Percentiles rank a stretch among this genome's conserved stretches.
These are phyloP conservation scores for Hyalella azteca DNA, from an alignment of 2,888 invertebrate genomes.

Conservation along the genomic window DNA sequence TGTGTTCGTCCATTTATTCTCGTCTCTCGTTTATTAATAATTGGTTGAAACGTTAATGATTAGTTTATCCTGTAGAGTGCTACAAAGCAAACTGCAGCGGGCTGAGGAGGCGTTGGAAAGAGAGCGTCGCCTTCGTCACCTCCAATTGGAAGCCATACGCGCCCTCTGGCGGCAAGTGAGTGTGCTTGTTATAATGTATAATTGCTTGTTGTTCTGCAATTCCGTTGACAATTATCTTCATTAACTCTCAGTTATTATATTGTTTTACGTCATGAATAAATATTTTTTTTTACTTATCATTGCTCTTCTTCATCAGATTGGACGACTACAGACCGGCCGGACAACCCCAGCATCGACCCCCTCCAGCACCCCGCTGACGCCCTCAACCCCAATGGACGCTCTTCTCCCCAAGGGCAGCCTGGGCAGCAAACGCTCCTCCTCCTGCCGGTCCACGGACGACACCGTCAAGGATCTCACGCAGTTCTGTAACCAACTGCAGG, in stretches of 20 bases:
- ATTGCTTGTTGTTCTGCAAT: neutral
- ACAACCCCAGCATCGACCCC: conserved; percentile 44
- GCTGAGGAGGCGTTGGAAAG: conserved; percentile 84
- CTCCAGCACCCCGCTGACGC: conserved; percentile 56
- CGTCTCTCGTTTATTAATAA: too few relatives aligned
- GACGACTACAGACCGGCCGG: conserved; percentile 51
- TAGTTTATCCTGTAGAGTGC: neutral
- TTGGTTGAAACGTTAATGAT: too few relatives aligned
- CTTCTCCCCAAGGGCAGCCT: neutral
- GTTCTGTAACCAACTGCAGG: conserved; percentile 52
- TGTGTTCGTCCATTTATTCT: too few relatives aligned
- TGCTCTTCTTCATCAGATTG: conserved; percentile 37
- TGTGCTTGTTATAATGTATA: neutral
- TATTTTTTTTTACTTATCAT: neutral
- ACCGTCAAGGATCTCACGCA: conserved; percentile 54
- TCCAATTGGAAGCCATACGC: conserved; percentile 90
- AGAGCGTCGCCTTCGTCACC: conserved; percentile 81
- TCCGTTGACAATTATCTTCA: too few relatives aligned
- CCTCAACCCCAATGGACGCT: conserved; percentile 51
- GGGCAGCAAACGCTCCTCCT: neutral
- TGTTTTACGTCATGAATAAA: too few relatives aligned
- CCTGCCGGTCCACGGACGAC: conserved; percentile 43
- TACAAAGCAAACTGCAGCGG: conserved; percentile 77
- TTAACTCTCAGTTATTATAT: too few relatives aligned
- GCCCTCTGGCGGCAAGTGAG: conserved; percentile 74